Conservation (phyloP, 2,113 vertebrate genomes). For the Myrmecophaga tridactyla region DNA sequence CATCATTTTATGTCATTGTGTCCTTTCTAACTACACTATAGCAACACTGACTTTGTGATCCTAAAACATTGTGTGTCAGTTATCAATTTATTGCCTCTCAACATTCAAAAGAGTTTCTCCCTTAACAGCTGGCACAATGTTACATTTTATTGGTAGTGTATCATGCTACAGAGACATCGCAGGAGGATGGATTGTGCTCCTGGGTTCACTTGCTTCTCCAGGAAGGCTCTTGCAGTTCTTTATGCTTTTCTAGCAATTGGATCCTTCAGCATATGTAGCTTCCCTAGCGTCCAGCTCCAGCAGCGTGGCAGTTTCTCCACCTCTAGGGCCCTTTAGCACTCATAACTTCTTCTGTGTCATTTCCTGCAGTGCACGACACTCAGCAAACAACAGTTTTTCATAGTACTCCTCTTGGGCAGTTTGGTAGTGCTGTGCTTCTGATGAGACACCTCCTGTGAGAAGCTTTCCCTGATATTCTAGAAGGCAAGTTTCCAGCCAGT, state of each 20-base stretch:
- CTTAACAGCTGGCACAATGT: not conserved
- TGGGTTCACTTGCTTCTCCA: too few relatives aligned
- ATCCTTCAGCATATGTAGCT: not conserved
- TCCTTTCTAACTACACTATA: not conserved
- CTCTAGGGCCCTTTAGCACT: not conserved
- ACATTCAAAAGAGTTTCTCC: not conserved
- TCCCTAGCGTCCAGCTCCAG: not conserved
- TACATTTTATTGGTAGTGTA: too few relatives aligned
- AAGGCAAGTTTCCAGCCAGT: not conserved
- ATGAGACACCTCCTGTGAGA: not conserved
- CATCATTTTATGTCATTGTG: not conserved
- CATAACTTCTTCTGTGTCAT: not conserved
- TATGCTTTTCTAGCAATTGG: not conserved
- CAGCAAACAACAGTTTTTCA: not conserved
- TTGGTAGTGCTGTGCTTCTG: not conserved
- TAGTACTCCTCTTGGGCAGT: not conserved
- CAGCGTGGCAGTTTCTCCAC: not conserved
- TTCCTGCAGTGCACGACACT: not conserved
- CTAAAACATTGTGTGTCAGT: not conserved
- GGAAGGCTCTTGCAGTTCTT: too few relatives aligned
- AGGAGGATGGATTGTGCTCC: not conserved
- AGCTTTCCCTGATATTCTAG: not conserved
- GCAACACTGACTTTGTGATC: not conserved
- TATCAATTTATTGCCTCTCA: not conserved
- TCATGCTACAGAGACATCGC: not conserved